Evolutionary conservation across 2,797 vertebrate species (phyloP).

Genomic region (Oreochromis grahami): DNA sequence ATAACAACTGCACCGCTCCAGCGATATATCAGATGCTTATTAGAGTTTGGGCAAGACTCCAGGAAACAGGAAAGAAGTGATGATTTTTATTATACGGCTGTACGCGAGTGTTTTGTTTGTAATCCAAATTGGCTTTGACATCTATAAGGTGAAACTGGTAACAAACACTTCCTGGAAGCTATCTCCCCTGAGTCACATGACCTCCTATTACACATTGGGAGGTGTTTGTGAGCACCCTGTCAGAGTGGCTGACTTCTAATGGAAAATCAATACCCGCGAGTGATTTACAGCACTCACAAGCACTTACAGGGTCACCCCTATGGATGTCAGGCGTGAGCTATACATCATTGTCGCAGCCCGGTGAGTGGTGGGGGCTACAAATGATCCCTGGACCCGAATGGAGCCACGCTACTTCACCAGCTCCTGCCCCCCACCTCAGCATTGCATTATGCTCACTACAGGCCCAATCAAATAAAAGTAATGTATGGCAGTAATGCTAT

Average conservation of each 20-base stretch:
- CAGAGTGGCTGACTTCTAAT: slow-evolving; percentile 64
- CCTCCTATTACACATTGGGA: slow-evolving; percentile 11
- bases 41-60: neutral
- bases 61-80: neutral
- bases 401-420: slow-evolving; percentile 21
- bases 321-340: slow-evolving; percentile 21
- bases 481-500: slow-evolving; percentile 76
- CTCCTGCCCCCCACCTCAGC: neutral
- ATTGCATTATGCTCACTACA: slow-evolving; percentile 54
- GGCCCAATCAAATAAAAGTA: slow-evolving; percentile 77
- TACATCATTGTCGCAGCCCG: slow-evolving; percentile 57
- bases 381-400: slow-evolving; percentile 10
- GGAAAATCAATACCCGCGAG: slow-evolving; percentile 70
- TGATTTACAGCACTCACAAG: slow-evolving; percentile 74
- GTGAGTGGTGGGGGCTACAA: slow-evolving; percentile 18
- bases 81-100: neutral
- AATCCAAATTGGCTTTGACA: neutral
- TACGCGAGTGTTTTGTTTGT: neutral
- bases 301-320: slow-evolving; percentile 49
- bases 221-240: slow-evolving; percentile 64
- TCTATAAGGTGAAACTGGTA: neutral
- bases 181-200: slow-evolving; percentile 14
- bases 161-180: neutral
- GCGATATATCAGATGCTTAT: neutral
- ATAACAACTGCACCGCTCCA: neutral